phyloP scores from a whole-genome alignment of 2,797 vertebrate species.

The Peromyscus aztecus region DNA sequence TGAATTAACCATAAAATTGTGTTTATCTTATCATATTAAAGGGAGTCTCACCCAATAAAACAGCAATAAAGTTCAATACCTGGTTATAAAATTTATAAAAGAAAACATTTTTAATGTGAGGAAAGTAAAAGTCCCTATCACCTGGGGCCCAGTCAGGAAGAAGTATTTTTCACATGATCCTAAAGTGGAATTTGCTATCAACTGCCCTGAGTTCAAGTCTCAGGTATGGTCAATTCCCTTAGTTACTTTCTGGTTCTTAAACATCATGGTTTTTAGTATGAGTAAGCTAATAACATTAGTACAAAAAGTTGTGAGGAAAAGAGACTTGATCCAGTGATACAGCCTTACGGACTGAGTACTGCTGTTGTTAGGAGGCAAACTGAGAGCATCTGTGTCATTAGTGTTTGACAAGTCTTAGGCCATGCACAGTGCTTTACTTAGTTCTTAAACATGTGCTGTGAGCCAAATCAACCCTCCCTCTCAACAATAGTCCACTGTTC shows the following conservation, averaged over 20 bases:
- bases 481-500: no score
- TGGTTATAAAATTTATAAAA: background rate
- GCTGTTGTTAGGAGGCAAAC: background rate
- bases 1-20: background rate
- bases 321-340: background rate
- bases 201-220: background rate
- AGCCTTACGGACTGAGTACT: background rate
- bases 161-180: background rate
- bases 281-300: background rate
- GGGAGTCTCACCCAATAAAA: background rate
- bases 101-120: background rate
- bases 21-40: conserved; percentile 38
- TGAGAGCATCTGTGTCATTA: background rate
- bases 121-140: background rate
- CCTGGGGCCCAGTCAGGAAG: background rate
- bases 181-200: background rate
- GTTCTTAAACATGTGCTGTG: background rate
- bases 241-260: background rate
- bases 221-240: background rate
- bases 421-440: background rate
- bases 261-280: conserved; percentile 13
- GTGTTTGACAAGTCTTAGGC: background rate
- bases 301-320: conserved; percentile 10
- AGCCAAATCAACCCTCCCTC: background rate
- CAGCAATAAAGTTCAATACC: conserved; percentile 14